Conservation (phyloP, 2,797 vertebrate species). For the Vireo griseus region DNA sequence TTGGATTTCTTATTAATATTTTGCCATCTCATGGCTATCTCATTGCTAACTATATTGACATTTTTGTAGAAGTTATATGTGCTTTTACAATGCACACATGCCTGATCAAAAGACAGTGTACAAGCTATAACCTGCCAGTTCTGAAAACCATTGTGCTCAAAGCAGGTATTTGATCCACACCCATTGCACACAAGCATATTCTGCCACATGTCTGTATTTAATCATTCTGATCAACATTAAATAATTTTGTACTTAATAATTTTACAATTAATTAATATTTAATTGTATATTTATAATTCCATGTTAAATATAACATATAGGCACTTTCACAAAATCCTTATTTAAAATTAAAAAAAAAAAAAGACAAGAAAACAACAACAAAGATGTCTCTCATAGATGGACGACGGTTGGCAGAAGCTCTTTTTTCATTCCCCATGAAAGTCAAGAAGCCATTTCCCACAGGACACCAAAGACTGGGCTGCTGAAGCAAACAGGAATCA, state of each 20-base stretch:
- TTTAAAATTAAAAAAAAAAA: not conserved
- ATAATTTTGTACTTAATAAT: not conserved
- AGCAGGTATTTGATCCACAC: not conserved
- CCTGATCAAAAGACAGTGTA: not conserved
- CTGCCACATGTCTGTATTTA: not conserved
- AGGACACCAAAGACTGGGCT: not conserved
- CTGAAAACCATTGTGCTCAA: not conserved
- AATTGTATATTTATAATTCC: not conserved
- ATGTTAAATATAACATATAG: not conserved
- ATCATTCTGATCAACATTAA: not conserved
- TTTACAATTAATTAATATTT: not conserved
- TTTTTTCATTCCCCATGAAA: not conserved
- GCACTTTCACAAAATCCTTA: not conserved
- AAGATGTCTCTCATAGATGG: not conserved
- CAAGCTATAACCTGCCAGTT: not conserved
- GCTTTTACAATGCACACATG: not conserved
- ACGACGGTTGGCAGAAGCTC: rapidly evolving
- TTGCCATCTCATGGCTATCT: not conserved
- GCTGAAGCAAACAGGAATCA: not conserved
- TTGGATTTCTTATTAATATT: constrained; percentile 19
- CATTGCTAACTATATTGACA: not conserved
- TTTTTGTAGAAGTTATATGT: constrained; percentile 7
- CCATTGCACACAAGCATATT: not conserved
- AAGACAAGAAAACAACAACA: not conserved
- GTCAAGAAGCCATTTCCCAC: not conserved